These are phyloP conservation scores for Tenebrio molitor DNA, from an alignment of 1,140 invertebrate species.

Conservation along the genomic window DNA sequence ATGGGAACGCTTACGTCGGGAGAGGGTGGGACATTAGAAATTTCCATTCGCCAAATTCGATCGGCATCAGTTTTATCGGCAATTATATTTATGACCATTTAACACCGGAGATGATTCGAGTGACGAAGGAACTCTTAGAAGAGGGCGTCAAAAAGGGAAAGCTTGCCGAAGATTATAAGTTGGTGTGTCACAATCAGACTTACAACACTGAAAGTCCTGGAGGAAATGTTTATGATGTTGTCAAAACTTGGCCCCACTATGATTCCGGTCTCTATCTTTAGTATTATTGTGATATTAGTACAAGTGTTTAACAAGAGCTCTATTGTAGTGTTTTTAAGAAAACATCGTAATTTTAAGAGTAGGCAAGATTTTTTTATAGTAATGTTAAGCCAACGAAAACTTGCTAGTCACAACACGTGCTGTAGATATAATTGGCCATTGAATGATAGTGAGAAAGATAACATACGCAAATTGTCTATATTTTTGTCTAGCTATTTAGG, in stretches of 20 bases:
- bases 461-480: too few relatives aligned
- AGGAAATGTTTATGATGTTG: slow-evolving; percentile 49
- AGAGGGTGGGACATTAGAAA: slow-evolving; percentile 73
- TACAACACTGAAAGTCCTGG: slow-evolving; percentile 56
- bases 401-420: background rate
- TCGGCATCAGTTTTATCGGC: slow-evolving; percentile 69
- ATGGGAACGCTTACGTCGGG: slow-evolving; percentile 75
- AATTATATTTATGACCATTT: slow-evolving; percentile 65
- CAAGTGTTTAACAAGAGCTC: too few relatives aligned
- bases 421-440: too few relatives aligned
- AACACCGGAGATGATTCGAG: slow-evolving; percentile 61
- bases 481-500: too few relatives aligned
- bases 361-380: background rate
- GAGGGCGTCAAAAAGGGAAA: slow-evolving; percentile 61
- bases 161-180: slow-evolving; percentile 63
- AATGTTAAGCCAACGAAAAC: background rate
- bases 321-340: too few relatives aligned
- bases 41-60: slow-evolving; percentile 67
- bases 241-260: slow-evolving; percentile 55
- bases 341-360: too few relatives aligned
- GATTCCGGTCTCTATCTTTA: background rate
- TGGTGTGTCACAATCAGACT: slow-evolving; percentile 67
- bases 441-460: too few relatives aligned
- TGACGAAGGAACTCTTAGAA: slow-evolving; percentile 62
- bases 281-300: too few relatives aligned